A percentile compares a stretch with the other conserved stretches of the same genome.
phyloP scores from a whole-genome alignment of 2,888 invertebrate species.

The Panzeria rudis region DNA sequence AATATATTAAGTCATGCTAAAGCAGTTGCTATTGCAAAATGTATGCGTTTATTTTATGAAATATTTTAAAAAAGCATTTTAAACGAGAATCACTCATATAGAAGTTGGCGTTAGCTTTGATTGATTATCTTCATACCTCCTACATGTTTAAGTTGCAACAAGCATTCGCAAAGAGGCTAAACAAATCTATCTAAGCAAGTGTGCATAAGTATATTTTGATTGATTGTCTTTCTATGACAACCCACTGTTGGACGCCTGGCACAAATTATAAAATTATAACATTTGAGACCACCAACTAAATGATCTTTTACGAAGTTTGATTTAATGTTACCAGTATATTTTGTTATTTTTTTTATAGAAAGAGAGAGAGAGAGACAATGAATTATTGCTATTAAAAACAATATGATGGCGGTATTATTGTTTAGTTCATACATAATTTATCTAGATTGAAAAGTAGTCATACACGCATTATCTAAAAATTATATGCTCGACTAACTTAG shows the following conservation, averaged over 20 bases:
- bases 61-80: not conserved
- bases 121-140: constrained; percentile 12
- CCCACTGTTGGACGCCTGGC: constrained; percentile 45
- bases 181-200: not conserved
- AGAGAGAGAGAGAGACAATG: constrained; percentile 33
- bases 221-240: constrained; percentile 14
- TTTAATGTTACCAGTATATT: constrained; percentile 5
- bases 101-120: not conserved
- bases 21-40: too few species aligned
- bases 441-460: constrained; percentile 65
- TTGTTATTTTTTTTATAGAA: constrained; percentile 1
- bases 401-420: constrained; percentile 64
- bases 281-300: constrained; percentile 66
- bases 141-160: not conserved
- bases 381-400: constrained; percentile 50
- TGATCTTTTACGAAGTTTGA: constrained; percentile 21
- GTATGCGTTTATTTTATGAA: too few species aligned
- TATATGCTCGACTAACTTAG: constrained; percentile 27
- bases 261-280: constrained; percentile 52
- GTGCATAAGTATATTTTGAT: constrained; percentile 10
- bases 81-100: not conserved
- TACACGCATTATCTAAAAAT: constrained; percentile 43
- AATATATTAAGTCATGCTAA: too few species aligned
- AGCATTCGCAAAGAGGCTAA: too few species aligned
- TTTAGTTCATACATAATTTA: constrained; percentile 58